These are phyloP conservation scores for Dicrostonyx torquatus DNA, from an alignment of 2,797 vertebrate species.

Conservation along the genomic window DNA sequence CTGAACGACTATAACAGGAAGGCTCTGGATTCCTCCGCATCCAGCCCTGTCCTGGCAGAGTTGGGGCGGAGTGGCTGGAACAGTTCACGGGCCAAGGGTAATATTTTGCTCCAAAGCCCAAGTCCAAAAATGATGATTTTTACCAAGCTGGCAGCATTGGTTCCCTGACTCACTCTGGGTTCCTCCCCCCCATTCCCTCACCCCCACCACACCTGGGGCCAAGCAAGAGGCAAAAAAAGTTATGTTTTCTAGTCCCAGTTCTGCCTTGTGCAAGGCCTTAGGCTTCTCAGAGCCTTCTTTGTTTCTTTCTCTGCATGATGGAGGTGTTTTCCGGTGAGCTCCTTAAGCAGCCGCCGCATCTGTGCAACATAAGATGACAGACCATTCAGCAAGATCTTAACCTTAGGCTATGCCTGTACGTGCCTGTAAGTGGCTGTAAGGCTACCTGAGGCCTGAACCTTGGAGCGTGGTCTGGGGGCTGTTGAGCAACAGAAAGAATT, in stretches of 20 bases:
- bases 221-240: neutral
- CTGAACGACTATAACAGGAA: neutral
- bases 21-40: conserved; percentile 13
- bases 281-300: neutral
- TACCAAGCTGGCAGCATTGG: conserved; percentile 68
- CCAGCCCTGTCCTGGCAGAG: neutral
- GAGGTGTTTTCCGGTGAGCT: neutral
- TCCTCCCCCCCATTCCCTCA: neutral
- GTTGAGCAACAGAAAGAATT: neutral
- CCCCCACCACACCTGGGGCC: neutral
- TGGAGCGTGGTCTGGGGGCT: neutral
- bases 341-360: neutral
- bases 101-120: conserved; percentile 76
- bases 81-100: conserved; percentile 71
- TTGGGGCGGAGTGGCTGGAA: neutral
- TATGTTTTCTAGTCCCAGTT: neutral
- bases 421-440: neutral
- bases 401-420: neutral
- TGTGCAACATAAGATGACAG: neutral
- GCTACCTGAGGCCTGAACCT: neutral
- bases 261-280: neutral
- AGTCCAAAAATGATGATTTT: conserved; percentile 80
- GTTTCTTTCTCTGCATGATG: conserved; percentile 17
- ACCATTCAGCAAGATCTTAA: neutral
- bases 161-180: conserved; percentile 72